These are phyloP conservation scores for Galeruca laticollis DNA, from an alignment of 2,888 invertebrate species.

Conservation along the genomic window DNA sequence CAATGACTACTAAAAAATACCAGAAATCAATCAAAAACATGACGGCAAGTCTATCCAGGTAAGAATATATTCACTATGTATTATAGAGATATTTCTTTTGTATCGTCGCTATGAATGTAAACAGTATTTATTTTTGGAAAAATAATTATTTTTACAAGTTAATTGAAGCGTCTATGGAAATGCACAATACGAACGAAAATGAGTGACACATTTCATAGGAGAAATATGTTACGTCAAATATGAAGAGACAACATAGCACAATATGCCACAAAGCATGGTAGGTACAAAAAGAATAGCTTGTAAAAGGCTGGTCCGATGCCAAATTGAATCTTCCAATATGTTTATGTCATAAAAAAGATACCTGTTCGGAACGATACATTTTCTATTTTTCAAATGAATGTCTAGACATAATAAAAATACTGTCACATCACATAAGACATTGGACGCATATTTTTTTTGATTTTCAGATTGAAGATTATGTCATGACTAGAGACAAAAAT, in stretches of 20 bases:
- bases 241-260: slow-evolving; percentile 21
- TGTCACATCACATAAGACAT: background rate
- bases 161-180: slow-evolving; percentile 22
- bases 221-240: slow-evolving; percentile 30
- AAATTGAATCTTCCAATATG: slow-evolving; percentile 34
- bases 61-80: no score
- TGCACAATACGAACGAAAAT: slow-evolving; percentile 12
- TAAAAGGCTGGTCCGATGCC: slow-evolving; percentile 27
- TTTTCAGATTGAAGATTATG: background rate
- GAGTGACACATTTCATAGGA: slow-evolving; percentile 23
- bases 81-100: no score
- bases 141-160: slow-evolving; percentile 22
- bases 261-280: slow-evolving; percentile 30
- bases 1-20: no score
- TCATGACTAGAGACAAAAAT: no score
- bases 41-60: no score
- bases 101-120: no score
- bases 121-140: slow-evolving; percentile 14
- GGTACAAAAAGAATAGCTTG: slow-evolving; percentile 33
- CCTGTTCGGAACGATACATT: slow-evolving; percentile 32
- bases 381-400: slow-evolving; percentile 19
- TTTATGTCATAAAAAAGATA: slow-evolving; percentile 30
- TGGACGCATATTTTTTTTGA: background rate
- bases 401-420: slow-evolving; percentile 14
- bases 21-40: no score